Evolutionary conservation across 2,113 vertebrate genomes (phyloP), one percentile per base, ranked within the genome.

Genomic region (Clarias macrocephalus): DNA sequence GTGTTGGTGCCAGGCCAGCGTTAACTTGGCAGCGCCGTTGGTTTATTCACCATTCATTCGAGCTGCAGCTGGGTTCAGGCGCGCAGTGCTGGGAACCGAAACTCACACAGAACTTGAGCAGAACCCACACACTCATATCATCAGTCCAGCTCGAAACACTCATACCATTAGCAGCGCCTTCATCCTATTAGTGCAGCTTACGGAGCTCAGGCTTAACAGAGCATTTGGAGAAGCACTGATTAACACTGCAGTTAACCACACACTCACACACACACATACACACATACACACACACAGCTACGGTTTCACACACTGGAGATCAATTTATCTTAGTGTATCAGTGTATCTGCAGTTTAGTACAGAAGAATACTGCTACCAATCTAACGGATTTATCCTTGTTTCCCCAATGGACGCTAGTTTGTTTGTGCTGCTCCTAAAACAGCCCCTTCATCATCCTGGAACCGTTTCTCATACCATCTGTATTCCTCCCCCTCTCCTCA

Each of bases 381-480:
- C 62, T 28, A 85, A 87, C 52, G 73, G 73, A 70, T 86, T 75
- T 28, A 54, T 79, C 82, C 60, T 48, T 33, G 68, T 65, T 86
- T 86, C 77, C 68, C 76, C 7, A 72, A 57, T 86, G 87, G 85
- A 81, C 12, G 68, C 82, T 90, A 84, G 89, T 92, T 89, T 89
- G 77, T 86, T 90, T 89, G 86, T 88, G 68, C 89, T 88, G 85
- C 66, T 88, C 81, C 82, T 80, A 80, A 80, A 70, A 60, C 85
- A 83, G 84, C 63, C 85, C 66, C 77, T 90, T 87, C 56, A 80
- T 88, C 84, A 84, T 84, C 83, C 91, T 89, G 87, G 80, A 89
- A 88, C 75, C 79, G 85, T 83, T 80, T 88, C 89, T 85, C 89
- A 87, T 89, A 70, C 89, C 91, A 88, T 91, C 91, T 88, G 85